Base-by-base conservation (phyloP, 2,888 invertebrate species). In the Cerastis rubricosa region DNA sequence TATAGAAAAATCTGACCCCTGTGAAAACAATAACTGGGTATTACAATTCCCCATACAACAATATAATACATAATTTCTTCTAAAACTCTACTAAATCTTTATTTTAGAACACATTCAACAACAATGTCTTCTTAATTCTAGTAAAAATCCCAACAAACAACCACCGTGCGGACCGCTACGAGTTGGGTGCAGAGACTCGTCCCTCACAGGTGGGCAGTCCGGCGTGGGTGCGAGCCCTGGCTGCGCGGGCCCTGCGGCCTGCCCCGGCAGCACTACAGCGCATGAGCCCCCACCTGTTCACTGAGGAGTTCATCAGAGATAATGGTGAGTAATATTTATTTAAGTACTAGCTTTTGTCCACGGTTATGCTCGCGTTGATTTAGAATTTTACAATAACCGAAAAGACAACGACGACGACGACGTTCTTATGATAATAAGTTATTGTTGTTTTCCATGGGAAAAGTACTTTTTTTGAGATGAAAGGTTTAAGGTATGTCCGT, bases 141-240 rank as follows among this genome's bases (percentile, higher is more conserved):
- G 97, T 96, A 87, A 97, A 97, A 92, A 93, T 96, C 43, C 95
- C 96, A 2, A 97, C 97, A 88, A 97, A 97, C 93, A 95, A 96
- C 49, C 97, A 97, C 88, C 94, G 97, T 0, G 94, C 96, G 67
- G 97, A 97, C 85, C 94, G 97, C 8, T 97, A 97, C 94, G 97
- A 97, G 90, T 83, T 97, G 19, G 94, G 96, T 1, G 94, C 96
- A 29, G 97, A 96, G 89, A 92, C 92, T 2, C 91, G 95, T 1
- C 91, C 96, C 0, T 94, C 96, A 0, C 97, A 97, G 81, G 94
- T 94, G n/a, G 97, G 97, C 0, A 94, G 95, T 0, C 96, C 96
- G 11, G 95, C 96, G 0, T 97, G 96, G 95, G 95, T 97, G 64
- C 90, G 95, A 0, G 95, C 95, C 11, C 89, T 97, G 61, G 93